Base-by-base conservation (phyloP, 1,140 invertebrate genomes). In the Bacillus rossius region DNA sequence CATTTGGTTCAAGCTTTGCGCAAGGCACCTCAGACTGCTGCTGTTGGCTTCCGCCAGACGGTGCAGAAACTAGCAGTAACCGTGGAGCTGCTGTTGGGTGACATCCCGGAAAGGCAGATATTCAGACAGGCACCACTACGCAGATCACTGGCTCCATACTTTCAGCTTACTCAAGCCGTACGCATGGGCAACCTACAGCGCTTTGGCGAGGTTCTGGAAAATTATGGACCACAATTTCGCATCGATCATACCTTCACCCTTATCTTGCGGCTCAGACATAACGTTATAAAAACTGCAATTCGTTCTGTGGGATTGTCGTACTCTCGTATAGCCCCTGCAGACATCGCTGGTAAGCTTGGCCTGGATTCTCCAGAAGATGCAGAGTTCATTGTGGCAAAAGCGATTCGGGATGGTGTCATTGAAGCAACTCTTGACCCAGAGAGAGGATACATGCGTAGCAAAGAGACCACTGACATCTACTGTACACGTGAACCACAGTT, bases 251-350 rank as follows among this genome's bases (percentile, higher is more conserved):
- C 96, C 0, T 98, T 94, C 67, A 97, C 94, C 47, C 73, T 99
- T 26, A 98, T 98, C 67, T 79, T 98, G 17, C 84, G 95, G 60
- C 75, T 99, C 17, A 83, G 96, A 55, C 97, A 99, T 71, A 99
- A 99, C 81, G 98, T 99, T 1, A 99, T 99, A 69, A 99, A 99
- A 76, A 99, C 97, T 5, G 97, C 96, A 0, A 93, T 99, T 45
- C 81, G 97, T 40, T 94, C 94, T 57, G 99, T 99, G 73, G 96
- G 94, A 13, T 72, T 96, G 1, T 97, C 96, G 0, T 99, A 99
- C 74, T 98, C 96, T 0, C 82, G 93, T 49, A 99, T 99, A 63
- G 96, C 94, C 8, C 87, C 98, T 0, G 82, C 86, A 56, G 95
- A 99, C 75, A 96, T 99, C 67, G 95, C 96, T 8, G 81, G 84